These are phyloP conservation scores for Chalcosyrphus nemorum DNA, from an alignment of 2,888 invertebrate genomes.

Conservation along the genomic window DNA sequence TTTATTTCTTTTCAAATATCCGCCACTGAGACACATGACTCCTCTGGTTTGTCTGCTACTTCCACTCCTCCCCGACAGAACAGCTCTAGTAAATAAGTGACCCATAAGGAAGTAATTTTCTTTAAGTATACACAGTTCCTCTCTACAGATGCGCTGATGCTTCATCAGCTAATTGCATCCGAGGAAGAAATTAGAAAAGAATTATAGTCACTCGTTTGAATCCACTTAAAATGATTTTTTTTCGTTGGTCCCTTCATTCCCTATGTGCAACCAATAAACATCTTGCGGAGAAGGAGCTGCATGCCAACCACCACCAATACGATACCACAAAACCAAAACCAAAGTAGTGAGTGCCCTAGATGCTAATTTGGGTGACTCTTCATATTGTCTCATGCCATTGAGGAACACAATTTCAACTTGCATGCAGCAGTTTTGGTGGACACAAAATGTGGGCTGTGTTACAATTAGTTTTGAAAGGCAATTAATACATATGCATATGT, in stretches of 20 bases:
- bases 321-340: conserved; percentile 54
- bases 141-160: conserved; percentile 43
- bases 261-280: conserved; percentile 46
- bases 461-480: conserved; percentile 27
- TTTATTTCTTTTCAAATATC: conserved; percentile 31
- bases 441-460: conserved; percentile 2
- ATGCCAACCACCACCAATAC: conserved; percentile 35
- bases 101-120: conserved; percentile 59
- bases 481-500: conserved; percentile 53
- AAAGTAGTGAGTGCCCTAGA: conserved; percentile 24
- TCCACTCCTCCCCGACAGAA: conserved; percentile 4
- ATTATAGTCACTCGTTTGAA: conserved; percentile 69
- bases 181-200: conserved; percentile 69
- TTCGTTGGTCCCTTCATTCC: not conserved
- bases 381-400: conserved; percentile 49
- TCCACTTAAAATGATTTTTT: conserved; percentile 69
- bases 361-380: conserved; percentile 53
- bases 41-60: not conserved
- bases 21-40: not conserved
- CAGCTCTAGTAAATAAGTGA: not conserved
- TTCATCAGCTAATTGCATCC: conserved; percentile 68
- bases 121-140: not conserved
- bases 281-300: conserved; percentile 11
- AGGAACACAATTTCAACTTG: not conserved
- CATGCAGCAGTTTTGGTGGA: conserved; percentile 10